Conservation (phyloP, 2,113 vertebrate species). For the Oryzias javanicus region DNA sequence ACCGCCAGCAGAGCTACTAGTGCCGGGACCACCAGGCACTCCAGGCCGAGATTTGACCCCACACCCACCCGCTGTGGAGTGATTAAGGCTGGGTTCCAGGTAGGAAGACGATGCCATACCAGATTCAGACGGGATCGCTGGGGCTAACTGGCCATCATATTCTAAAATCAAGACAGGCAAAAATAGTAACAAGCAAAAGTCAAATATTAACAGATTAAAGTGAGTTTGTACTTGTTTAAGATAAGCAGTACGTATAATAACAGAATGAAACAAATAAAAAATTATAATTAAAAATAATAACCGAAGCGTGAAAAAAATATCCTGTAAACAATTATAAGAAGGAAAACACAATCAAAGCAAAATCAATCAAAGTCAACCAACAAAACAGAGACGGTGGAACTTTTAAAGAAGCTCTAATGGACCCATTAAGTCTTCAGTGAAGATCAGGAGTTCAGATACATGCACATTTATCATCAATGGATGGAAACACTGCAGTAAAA, state of each 20-base stretch:
- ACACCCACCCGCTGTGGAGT: constrained; percentile 80
- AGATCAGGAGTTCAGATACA: constrained; percentile 17
- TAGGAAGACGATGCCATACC: constrained; percentile 98
- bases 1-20: constrained; percentile 80
- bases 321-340: background rate
- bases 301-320: background rate
- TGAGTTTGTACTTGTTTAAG: background rate
- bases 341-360: background rate
- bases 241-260: background rate
- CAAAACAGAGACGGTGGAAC: constrained; percentile 16
- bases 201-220: too few relatives aligned
- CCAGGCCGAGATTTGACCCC: constrained; percentile 87
- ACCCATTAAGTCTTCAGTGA: background rate
- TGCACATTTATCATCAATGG: constrained; percentile 11
- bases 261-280: background rate
- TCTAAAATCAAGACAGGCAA: constrained; percentile 70
- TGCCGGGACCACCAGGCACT: constrained; percentile 70
- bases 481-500: constrained; percentile 3
- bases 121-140: constrained; percentile 78
- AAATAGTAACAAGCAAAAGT: background rate
- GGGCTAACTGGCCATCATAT: constrained; percentile 98
- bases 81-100: constrained; percentile 94
- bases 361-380: constrained; percentile 20
- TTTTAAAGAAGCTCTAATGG: constrained; percentile 9
- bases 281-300: background rate